Percentiles rank a stretch among this genome's conserved stretches.
phyloP scores from a whole-genome alignment of 1,140 invertebrate genomes.

The Grapholita molesta region DNA sequence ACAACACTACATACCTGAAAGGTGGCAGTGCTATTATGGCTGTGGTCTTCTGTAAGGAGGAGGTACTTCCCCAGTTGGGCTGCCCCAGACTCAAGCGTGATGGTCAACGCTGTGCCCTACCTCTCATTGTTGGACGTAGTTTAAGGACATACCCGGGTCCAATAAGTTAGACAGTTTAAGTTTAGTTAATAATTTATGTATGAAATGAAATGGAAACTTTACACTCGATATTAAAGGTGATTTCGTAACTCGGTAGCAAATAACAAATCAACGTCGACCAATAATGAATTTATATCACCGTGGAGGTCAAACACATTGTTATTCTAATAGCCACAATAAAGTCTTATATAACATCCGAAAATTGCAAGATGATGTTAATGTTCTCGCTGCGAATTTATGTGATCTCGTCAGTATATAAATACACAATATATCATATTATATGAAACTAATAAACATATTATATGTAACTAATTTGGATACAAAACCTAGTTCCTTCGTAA shows the following conservation, averaged over 20 bases:
- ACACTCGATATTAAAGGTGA: neutral
- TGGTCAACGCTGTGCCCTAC: too few relatives aligned
- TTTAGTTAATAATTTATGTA: too few relatives aligned
- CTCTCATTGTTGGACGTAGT: too few relatives aligned
- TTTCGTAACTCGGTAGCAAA: conserved; percentile 1
- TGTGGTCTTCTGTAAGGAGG: too few relatives aligned
- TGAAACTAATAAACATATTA: neutral
- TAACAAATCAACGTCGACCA: neutral
- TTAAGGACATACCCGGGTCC: too few relatives aligned
- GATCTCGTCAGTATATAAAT: neutral
- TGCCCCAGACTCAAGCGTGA: too few relatives aligned
- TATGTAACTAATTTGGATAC: neutral
- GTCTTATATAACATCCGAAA: neutral
- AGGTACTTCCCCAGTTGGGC: too few relatives aligned
- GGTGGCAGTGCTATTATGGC: too few relatives aligned
- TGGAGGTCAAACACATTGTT: neutral
- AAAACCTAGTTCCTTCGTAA: neutral
- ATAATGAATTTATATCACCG: neutral
- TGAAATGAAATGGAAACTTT: neutral
- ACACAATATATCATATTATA: neutral
- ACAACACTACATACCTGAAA: too few relatives aligned
- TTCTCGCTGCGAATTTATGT: neutral
- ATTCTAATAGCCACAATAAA: neutral
- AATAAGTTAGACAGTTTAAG: too few relatives aligned
- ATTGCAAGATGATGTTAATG: neutral